These are phyloP conservation scores for Rhabdophis nuchalis DNA, from an alignment of 2,797 vertebrate genomes.

Conservation along the genomic window DNA sequence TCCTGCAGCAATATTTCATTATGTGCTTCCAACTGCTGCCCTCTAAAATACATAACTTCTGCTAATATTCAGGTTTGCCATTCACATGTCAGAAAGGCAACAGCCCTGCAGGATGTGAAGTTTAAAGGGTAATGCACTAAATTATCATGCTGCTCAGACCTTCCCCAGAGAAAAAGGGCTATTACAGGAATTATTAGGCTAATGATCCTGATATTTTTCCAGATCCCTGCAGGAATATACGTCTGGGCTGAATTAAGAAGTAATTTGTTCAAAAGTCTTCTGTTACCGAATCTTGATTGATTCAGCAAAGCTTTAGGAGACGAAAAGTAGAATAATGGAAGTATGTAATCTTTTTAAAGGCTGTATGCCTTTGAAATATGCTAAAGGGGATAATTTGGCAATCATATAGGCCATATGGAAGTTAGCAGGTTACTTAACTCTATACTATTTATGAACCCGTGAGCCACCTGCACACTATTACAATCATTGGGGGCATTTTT, in stretches of 20 bases:
- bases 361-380: fast-evolving
- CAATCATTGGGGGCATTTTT: not conserved
- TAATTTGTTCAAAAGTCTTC: slow-evolving; percentile 62
- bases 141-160: slow-evolving; percentile 32
- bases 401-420: slow-evolving; percentile 11
- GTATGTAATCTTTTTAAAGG: slow-evolving; percentile 26
- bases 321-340: slow-evolving; percentile 43
- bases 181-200: slow-evolving; percentile 59
- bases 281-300: slow-evolving; percentile 54
- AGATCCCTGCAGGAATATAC: slow-evolving; percentile 52
- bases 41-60: not conserved
- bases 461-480: not conserved
- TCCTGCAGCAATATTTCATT: not conserved
- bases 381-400: slow-evolving; percentile 3
- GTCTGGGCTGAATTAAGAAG: slow-evolving; percentile 57
- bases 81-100: slow-evolving; percentile 5
- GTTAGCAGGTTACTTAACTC: not conserved
- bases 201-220: slow-evolving; percentile 63
- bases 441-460: slow-evolving; percentile 14
- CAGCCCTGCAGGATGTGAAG: not conserved
- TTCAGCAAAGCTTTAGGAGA: slow-evolving; percentile 52
- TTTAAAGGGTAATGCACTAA: slow-evolving; percentile 23
- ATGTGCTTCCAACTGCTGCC: not conserved
- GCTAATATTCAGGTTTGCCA: not conserved
- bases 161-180: slow-evolving; percentile 38